Conservation (phyloP, 2,113 vertebrate species). For the Formicarius rufipectus region DNA sequence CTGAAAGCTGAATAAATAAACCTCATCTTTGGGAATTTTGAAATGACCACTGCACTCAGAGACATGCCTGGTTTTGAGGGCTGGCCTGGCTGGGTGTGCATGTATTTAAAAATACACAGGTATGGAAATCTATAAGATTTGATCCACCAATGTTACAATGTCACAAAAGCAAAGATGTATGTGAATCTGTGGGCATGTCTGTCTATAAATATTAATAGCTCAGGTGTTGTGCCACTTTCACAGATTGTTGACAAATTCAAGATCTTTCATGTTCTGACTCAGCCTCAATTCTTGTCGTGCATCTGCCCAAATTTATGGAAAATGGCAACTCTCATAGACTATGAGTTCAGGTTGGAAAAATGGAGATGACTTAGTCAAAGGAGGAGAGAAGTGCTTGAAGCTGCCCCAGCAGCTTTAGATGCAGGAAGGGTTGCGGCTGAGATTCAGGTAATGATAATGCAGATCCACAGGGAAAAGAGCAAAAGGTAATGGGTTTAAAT, state of each 20-base stretch:
- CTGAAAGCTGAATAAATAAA: not conserved
- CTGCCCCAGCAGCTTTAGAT: not conserved
- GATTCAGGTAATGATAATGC: not conserved
- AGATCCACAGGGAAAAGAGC: not conserved
- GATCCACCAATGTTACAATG: not conserved
- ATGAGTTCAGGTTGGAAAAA: not conserved
- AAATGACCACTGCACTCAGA: not conserved
- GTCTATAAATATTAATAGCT: not conserved
- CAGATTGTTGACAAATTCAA: not conserved
- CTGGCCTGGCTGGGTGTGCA: not conserved
- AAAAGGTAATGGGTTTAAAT: not conserved
- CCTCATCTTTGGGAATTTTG: not conserved
- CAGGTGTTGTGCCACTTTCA: not conserved
- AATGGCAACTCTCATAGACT: accelerated
- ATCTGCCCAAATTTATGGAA: not conserved
- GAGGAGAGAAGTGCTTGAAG: not conserved
- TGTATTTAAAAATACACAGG: not conserved
- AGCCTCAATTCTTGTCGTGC: not conserved
- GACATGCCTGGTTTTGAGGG: not conserved
- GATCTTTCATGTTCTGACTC: not conserved
- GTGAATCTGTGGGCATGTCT: not conserved
- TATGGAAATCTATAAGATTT: not conserved
- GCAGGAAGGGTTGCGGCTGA: not conserved
- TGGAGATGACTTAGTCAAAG: not conserved
- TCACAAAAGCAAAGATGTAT: not conserved